Base-by-base conservation (phyloP, 2,113 vertebrate genomes). In the Forbesichthys papilliferus region DNA sequence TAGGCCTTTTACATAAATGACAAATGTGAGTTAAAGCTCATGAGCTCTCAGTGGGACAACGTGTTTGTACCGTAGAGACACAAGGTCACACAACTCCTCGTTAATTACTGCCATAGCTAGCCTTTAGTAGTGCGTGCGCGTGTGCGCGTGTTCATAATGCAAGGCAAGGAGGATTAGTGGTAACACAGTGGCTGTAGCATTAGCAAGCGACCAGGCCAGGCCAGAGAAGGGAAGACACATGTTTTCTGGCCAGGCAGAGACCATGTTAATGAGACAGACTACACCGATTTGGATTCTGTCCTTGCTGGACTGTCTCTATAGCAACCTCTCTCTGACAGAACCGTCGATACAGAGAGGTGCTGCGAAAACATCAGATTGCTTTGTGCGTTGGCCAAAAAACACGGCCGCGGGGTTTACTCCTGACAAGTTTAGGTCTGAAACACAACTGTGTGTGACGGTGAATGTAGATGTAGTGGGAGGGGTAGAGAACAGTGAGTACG, bases 41-140 rank as follows among this genome's bases (percentile, higher is more conserved):
- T n/a, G 12, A 66, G 55, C 71, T 73, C 68, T 81, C 71, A 70
- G 68, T 34, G 48, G 56, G 66, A 69, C 69, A 72, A 56, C 27
- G 67, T 77, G 56, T 64, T 68, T 71, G 62, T 54, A 61, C 51
- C 0, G 18, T 47, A 51, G 55, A 7, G 61, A 81, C 77, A 63
- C 57, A 67, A 61, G 71, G 71, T 66, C 71, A 55, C 48, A 10
- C 27, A 27, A 27, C 56, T 54, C 34, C 34, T 55, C 73, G 63
- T 81, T 86, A 83, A 81, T 77, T 80, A 80, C 52, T 61, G 65
- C 64, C 77, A 76, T 36, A 62, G 74, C 68, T 64, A 71, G 77
- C 73, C 75, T 79, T 63, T 18, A 63, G 70, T 12, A 46, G 34
- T n/a, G 60, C 56, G 59, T 64, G 57, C 47, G 61, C 53, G 33